Evolutionary conservation across 2,797 vertebrate species (phyloP).

Genomic region (Psittacula echo): DNA sequence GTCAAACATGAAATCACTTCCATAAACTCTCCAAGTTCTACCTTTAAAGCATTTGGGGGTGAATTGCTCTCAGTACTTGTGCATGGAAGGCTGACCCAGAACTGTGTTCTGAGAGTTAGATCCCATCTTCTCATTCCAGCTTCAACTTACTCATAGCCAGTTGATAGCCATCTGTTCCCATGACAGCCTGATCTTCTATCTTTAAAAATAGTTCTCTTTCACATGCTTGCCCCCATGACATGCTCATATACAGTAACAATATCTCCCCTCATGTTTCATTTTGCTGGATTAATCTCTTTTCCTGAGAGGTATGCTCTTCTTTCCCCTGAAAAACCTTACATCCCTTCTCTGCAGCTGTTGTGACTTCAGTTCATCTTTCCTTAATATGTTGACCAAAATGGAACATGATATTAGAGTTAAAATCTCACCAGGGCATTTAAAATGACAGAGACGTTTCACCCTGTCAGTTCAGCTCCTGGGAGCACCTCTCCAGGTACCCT

Average conservation of each 20-base stretch:
- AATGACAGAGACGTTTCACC: not conserved
- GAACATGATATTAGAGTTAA: not conserved
- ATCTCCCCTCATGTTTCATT: not conserved
- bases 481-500: not conserved
- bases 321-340: not conserved
- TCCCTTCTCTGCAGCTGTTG: not conserved
- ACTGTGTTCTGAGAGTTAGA: not conserved
- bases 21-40: not conserved
- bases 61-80: not conserved
- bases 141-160: not conserved
- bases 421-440: not conserved
- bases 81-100: conserved; percentile 10
- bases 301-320: rapidly evolving
- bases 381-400: not conserved
- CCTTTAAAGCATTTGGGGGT: conserved; percentile 32
- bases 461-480: not conserved
- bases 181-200: not conserved
- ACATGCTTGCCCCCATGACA: not conserved
- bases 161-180: not conserved
- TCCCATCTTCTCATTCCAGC: not conserved
- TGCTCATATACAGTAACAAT: not conserved
- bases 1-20: conserved; percentile 30
- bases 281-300: conserved; percentile 13
- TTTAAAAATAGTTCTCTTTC: not conserved
- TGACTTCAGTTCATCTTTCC: not conserved